Evolutionary conservation across 2,888 invertebrate species (phyloP).

Genomic region (Sepiola atlantica): DNA sequence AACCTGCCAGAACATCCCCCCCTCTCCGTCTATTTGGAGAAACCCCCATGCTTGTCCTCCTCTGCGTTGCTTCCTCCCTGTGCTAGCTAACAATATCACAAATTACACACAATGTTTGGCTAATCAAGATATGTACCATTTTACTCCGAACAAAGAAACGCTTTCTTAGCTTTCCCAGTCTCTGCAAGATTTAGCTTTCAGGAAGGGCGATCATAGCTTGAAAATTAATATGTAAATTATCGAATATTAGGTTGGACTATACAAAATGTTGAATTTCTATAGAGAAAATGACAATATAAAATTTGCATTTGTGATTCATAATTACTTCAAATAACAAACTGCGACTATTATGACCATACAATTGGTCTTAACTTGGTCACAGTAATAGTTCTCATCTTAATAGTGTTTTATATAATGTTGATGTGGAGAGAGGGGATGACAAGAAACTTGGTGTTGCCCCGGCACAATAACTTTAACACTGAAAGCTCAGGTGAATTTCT

Average conservation of each 20-base stretch:
- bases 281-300: neutral
- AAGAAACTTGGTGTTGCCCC: too few species aligned
- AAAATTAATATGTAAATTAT: neutral
- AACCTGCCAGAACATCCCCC: neutral
- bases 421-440: too few species aligned
- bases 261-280: neutral
- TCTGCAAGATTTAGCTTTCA: neutral
- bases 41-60: neutral
- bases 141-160: neutral
- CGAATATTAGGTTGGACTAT: neutral
- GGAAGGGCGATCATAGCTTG: neutral
- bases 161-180: neutral
- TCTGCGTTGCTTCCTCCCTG: neutral
- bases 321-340: too few species aligned
- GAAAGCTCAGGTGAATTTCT: too few species aligned
- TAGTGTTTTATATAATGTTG: too few species aligned
- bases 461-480: too few species aligned
- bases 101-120: neutral
- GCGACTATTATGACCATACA: too few species aligned
- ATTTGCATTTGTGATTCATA: neutral
- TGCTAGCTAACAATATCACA: neutral
- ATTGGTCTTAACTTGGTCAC: too few species aligned
- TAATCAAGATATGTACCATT: neutral
- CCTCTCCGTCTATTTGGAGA: neutral
- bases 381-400: too few species aligned